phyloP scores from a whole-genome alignment of 2,888 invertebrate genomes.

The Gastrophysa polygoni region DNA sequence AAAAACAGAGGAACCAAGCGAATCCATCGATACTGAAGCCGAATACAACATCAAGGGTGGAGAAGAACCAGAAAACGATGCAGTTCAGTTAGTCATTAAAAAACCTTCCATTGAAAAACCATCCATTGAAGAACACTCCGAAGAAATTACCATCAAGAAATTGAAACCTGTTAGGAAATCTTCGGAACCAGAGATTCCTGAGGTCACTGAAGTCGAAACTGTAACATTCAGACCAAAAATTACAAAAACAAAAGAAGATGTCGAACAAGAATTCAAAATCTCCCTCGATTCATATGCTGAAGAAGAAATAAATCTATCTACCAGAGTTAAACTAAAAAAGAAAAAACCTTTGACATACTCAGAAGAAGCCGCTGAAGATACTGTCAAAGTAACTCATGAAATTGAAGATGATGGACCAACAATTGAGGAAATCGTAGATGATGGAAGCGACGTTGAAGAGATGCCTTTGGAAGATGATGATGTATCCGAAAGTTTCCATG shows the following conservation, averaged over 20 bases:
- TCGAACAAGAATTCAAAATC: constrained; percentile 89
- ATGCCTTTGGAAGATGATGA: constrained; percentile 63
- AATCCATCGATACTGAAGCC: constrained; percentile 33
- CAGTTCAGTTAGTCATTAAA: constrained; percentile 42
- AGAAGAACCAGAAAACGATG: constrained; percentile 42
- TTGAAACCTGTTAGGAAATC: constrained; percentile 72
- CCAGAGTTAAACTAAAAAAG: constrained; percentile 80
- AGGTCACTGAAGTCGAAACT: constrained; percentile 76
- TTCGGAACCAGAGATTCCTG: constrained; percentile 69
- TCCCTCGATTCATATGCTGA: constrained; percentile 84
- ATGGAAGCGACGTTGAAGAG: constrained; percentile 65
- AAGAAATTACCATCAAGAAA: constrained; percentile 77
- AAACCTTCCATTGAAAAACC: constrained; percentile 60
- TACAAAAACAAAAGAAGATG: constrained; percentile 82
- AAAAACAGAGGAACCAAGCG: constrained; percentile 23
- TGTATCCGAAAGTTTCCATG: constrained; percentile 60
- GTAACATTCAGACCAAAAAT: constrained; percentile 80
- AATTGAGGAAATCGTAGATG: constrained; percentile 70
- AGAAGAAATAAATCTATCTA: constrained; percentile 86
- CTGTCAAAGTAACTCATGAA: constrained; percentile 72
- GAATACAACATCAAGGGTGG: constrained; percentile 39
- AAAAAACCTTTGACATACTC: constrained; percentile 74
- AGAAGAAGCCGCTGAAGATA: constrained; percentile 79
- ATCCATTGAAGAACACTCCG: constrained; percentile 64
- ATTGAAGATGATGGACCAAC: constrained; percentile 67